Evolutionary conservation across 2,113 vertebrate genomes (phyloP).

Genomic region (Ciconia boyciana): DNA sequence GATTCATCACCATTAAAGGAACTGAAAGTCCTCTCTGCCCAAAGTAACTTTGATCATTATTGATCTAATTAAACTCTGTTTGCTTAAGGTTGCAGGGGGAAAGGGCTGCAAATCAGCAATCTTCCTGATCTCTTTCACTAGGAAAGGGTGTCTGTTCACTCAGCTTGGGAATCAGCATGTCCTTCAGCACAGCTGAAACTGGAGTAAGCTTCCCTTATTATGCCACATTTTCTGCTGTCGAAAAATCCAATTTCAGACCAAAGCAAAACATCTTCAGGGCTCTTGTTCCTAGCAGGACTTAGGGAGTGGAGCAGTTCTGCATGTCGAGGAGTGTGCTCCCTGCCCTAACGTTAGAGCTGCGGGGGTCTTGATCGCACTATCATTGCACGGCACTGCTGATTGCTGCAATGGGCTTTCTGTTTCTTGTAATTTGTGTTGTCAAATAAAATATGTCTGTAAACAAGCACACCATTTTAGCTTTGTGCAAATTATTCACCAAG

Average conservation of each 20-base stretch:
- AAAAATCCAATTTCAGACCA: neutral
- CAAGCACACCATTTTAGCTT: neutral
- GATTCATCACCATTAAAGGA: slow-evolving; percentile 22
- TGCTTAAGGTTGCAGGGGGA: neutral
- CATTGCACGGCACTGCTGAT: neutral
- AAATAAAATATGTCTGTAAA: neutral
- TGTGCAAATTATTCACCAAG: neutral
- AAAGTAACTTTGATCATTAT: slow-evolving; percentile 4
- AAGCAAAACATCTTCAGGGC: neutral
- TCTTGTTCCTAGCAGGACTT: neutral
- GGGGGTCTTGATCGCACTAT: neutral
- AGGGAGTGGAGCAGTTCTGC: neutral
- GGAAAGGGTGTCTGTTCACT: neutral
- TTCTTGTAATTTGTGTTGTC: neutral
- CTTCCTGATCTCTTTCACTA: neutral
- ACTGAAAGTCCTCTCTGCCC: neutral
- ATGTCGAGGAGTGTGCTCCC: neutral
- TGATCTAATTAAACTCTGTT: slow-evolving; percentile 9
- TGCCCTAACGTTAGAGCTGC: neutral
- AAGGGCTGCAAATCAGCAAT: neutral
- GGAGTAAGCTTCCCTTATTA: neutral
- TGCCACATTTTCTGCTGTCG: neutral
- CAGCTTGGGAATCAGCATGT: neutral
- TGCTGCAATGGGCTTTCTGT: neutral
- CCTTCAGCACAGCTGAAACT: neutral